phyloP scores from a whole-genome alignment of 2,888 invertebrate genomes.

The Tachina grossa region DNA sequence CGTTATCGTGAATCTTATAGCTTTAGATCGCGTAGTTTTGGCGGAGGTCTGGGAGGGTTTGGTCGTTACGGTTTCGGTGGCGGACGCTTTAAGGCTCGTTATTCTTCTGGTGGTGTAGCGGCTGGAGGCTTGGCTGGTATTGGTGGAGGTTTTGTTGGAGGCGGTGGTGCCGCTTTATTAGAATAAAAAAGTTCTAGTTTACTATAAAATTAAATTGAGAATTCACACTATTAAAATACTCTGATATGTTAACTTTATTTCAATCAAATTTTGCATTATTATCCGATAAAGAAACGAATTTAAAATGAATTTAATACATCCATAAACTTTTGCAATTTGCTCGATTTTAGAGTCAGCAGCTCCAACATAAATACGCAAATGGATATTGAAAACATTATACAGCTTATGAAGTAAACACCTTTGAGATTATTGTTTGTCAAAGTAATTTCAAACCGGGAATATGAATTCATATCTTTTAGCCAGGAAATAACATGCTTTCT shows the following conservation, averaged over 20 bases:
- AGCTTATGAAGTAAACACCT: slow-evolving; percentile 69
- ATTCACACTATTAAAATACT: too few relatives aligned
- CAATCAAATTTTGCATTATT: not conserved
- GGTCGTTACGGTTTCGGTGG: slow-evolving; percentile 72
- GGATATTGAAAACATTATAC: slow-evolving; percentile 53
- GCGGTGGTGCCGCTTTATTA: slow-evolving; percentile 60
- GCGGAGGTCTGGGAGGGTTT: slow-evolving; percentile 73
- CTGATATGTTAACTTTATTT: not conserved
- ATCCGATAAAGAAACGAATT: too few relatives aligned
- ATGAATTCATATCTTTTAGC: slow-evolving; percentile 49
- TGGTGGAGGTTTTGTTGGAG: slow-evolving; percentile 73
- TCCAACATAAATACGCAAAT: slow-evolving; percentile 69
- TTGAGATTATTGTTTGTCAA: slow-evolving; percentile 58
- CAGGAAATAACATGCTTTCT: slow-evolving; percentile 28
- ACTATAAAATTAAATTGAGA: too few relatives aligned
- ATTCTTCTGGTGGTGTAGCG: slow-evolving; percentile 70
- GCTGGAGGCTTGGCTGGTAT: slow-evolving; percentile 74
- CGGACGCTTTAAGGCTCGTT: slow-evolving; percentile 74
- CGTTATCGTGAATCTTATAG: slow-evolving; percentile 76
- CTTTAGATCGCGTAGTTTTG: slow-evolving; percentile 76
- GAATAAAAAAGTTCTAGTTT: slow-evolving; percentile 59
- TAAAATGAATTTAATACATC: slow-evolving; percentile 39
- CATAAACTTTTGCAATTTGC: slow-evolving; percentile 34
- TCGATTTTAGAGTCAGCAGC: slow-evolving; percentile 47
- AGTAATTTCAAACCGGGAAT: slow-evolving; percentile 27